These are phyloP conservation scores for Eupleurogrammus muticus DNA, from an alignment of 2,797 vertebrate genomes.

Conservation along the genomic window DNA sequence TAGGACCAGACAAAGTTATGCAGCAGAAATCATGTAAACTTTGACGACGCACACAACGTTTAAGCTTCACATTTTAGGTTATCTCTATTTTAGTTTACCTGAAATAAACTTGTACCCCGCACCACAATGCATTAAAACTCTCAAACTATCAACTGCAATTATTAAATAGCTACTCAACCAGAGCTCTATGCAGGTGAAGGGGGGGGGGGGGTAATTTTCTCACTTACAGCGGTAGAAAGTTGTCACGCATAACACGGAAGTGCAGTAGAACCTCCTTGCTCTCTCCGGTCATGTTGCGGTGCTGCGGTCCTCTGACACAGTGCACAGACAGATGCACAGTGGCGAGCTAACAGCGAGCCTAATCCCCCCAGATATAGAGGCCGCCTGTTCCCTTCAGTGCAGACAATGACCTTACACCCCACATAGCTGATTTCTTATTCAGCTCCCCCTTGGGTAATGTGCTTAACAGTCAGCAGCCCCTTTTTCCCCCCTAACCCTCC, in stretches of 20 bases:
- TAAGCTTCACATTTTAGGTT: not conserved
- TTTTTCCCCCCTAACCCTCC: conserved; percentile 19
- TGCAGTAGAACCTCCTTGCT: conserved; percentile 87
- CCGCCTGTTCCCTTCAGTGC: conserved; percentile 76
- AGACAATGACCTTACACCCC: conserved; percentile 78
- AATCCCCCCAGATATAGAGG: conserved; percentile 78
- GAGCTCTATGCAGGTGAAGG: not conserved
- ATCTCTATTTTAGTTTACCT: not conserved
- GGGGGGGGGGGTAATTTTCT: no score
- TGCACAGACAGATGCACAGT: conserved; percentile 75
- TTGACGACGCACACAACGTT: not conserved
- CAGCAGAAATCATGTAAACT: not conserved
- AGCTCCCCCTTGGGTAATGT: conserved; percentile 61
- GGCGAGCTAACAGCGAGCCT: conserved; percentile 71
- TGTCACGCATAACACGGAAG: conserved; percentile 82
- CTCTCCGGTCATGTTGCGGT: conserved; percentile 85
- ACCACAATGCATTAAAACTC: not conserved
- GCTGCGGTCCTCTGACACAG: conserved; percentile 73
- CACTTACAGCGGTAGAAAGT: conserved; percentile 9
- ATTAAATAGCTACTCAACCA: not conserved
- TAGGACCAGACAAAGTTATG: not conserved
- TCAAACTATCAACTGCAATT: not conserved
- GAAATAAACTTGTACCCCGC: not conserved
- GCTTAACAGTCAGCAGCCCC: conserved; percentile 57
- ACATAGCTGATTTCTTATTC: conserved; percentile 88